Evolutionary conservation across 2,888 invertebrate genomes (phyloP).

Genomic region (Horisme vitalbata): DNA sequence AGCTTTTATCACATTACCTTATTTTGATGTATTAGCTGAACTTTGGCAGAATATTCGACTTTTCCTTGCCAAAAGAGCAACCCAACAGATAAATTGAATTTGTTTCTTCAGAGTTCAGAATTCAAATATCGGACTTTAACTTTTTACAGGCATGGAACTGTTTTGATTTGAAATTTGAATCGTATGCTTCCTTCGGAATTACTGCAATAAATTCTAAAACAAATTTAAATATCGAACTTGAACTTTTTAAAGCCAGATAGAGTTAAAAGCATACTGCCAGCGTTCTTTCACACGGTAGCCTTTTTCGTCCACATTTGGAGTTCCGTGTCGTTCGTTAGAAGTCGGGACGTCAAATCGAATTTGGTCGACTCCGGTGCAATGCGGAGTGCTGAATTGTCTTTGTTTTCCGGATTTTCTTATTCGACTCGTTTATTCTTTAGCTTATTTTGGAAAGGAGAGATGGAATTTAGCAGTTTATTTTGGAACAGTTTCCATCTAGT

Average conservation of each 20-base stretch:
- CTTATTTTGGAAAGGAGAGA: slow-evolving; percentile 11
- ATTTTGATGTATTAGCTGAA: neutral
- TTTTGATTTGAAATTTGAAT: slow-evolving; percentile 1
- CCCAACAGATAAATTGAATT: neutral
- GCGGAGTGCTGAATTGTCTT: slow-evolving; percentile 24
- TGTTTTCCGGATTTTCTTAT: slow-evolving; percentile 30
- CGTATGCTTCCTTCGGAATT: neutral
- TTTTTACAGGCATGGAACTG: neutral
- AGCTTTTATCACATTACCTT: neutral
- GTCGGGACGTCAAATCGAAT: slow-evolving; percentile 31
- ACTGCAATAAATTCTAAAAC: neutral
- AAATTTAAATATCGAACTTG: slow-evolving; percentile 7
- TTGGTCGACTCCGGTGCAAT: slow-evolving; percentile 29
- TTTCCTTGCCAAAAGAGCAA: neutral
- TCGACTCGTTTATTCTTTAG: slow-evolving; percentile 24
- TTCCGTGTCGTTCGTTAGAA: slow-evolving; percentile 31
- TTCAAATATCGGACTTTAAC: neutral
- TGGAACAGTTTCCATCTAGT: neutral
- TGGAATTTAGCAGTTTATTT: slow-evolving; percentile 13
- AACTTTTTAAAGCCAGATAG: neutral
- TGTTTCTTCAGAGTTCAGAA: neutral
- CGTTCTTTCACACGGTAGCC: slow-evolving; percentile 14
- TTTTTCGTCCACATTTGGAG: slow-evolving; percentile 26
- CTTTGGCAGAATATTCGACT: neutral
- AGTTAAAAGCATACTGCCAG: neutral